Conservation (phyloP, 2,888 invertebrate species). For the Diogma glabrata region DNA sequence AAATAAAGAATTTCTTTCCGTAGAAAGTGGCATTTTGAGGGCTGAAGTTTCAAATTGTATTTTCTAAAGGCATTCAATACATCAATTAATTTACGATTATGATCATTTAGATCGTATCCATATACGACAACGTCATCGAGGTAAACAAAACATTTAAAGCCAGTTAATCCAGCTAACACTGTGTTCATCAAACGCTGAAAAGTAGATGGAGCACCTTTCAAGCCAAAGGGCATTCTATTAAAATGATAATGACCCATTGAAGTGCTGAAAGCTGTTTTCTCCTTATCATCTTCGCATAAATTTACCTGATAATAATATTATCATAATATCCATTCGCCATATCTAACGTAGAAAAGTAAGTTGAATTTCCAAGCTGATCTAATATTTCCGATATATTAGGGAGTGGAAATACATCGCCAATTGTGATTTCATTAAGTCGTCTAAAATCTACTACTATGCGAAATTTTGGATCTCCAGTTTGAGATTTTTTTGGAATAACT, state of each 20-base stretch:
- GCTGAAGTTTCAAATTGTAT: neutral
- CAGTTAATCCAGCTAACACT: neutral
- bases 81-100: neutral
- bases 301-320: neutral
- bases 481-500: too few species aligned
- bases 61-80: neutral
- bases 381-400: neutral
- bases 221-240: neutral
- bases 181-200: neutral
- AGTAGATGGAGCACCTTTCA: neutral
- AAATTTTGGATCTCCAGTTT: too few species aligned
- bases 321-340: neutral
- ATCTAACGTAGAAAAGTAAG: neutral
- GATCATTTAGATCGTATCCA: neutral
- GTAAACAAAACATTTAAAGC: neutral
- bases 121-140: constrained; percentile 5
- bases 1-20: too few species aligned
- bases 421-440: neutral
- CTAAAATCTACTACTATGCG: neutral
- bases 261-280: neutral
- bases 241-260: neutral
- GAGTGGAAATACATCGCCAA: neutral
- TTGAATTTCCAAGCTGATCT: neutral
- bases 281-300: neutral
- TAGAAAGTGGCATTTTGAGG: too few species aligned